Conservation (phyloP, 2,113 vertebrate species). For the Cichladusa arquata region DNA sequence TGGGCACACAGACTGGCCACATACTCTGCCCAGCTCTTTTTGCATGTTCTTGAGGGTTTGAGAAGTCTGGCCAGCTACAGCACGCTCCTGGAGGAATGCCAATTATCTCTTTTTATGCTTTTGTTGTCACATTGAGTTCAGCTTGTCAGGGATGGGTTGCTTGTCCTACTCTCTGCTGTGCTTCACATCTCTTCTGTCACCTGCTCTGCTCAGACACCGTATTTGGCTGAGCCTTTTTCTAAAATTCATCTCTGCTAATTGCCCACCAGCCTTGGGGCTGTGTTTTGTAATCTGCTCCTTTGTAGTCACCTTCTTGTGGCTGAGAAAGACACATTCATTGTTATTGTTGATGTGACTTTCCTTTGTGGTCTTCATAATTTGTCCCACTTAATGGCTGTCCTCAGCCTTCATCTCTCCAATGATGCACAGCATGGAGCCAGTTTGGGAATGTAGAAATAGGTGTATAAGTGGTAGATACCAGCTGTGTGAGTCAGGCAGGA, state of each 20-base stretch:
- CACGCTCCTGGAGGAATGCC: background rate
- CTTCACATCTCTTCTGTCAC: background rate
- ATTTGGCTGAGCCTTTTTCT: background rate
- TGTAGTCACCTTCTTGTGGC: background rate
- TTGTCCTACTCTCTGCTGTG: background rate
- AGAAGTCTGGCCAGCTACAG: background rate
- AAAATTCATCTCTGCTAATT: background rate
- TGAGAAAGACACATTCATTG: background rate
- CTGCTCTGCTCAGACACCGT: fast-evolving
- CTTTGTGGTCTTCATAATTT: background rate
- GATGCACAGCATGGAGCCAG: background rate
- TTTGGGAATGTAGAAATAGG: background rate
- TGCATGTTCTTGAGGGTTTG: background rate
- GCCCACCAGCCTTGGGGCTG: background rate
- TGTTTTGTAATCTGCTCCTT: background rate
- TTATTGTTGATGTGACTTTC: background rate
- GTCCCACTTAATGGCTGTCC: background rate
- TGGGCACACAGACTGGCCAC: fast-evolving
- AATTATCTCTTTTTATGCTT: background rate
- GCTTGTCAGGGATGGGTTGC: background rate
- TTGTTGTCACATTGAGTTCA: background rate
- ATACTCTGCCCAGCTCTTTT: background rate
- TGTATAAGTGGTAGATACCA: background rate
- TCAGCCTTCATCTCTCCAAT: background rate
- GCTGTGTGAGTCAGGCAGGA: background rate